Conservation (phyloP, 2,888 invertebrate genomes). For the Nesidiocoris tenuis region DNA sequence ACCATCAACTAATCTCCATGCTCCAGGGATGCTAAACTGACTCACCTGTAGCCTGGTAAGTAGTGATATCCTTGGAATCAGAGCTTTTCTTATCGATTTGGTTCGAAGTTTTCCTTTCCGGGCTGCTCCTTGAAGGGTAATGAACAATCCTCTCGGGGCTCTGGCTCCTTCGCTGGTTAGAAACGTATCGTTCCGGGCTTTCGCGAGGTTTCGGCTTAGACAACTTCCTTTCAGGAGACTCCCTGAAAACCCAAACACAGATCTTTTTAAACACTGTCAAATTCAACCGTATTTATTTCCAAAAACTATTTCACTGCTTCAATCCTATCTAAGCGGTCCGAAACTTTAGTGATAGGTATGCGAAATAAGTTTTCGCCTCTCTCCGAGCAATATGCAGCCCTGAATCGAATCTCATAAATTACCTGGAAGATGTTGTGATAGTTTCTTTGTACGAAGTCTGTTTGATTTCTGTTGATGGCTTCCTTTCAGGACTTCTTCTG, state of each 20-base stretch:
- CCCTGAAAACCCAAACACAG: conserved; percentile 15
- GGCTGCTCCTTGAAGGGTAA: conserved; percentile 25
- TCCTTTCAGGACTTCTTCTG: conserved; percentile 23
- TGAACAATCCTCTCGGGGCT: conserved; percentile 28
- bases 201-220: conserved; percentile 42
- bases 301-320: too few species aligned
- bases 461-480: conserved; percentile 17
- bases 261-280: too few species aligned
- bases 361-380: too few species aligned
- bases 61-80: conserved; percentile 27
- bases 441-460: conserved; percentile 8
- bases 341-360: too few species aligned
- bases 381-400: too few species aligned
- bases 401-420: background rate
- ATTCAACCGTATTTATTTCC: too few species aligned
- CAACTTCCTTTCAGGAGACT: conserved; percentile 16
- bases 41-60: conserved; percentile 35
- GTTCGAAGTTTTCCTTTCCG: conserved; percentile 14
- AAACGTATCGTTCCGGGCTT: conserved; percentile 25
- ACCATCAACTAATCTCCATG: too few species aligned
- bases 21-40: too few species aligned
- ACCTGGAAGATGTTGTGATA: conserved; percentile 10
- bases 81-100: conserved; percentile 6
- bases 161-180: conserved; percentile 1
- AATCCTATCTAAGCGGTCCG: too few species aligned